A percentile compares a stretch with the other conserved stretches of the same genome.
These are phyloP conservation scores for Columbina picui DNA, from an alignment of 2,113 vertebrate species.

Conservation along the genomic window DNA sequence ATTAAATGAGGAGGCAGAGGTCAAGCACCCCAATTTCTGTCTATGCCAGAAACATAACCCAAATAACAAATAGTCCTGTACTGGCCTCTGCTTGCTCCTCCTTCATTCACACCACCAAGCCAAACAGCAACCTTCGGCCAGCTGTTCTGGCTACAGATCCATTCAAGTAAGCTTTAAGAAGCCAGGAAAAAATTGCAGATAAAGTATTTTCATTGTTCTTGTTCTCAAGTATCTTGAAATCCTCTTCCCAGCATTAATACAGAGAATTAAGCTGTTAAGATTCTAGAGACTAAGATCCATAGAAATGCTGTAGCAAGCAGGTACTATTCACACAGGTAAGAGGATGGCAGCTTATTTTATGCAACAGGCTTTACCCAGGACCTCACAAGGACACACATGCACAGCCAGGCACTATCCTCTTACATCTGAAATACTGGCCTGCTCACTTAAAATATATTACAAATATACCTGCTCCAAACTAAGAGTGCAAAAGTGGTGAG, in stretches of 20 bases:
- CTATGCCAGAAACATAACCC: background rate
- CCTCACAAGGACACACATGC: background rate
- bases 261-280: slow-evolving; percentile 1
- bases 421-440: background rate
- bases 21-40: background rate
- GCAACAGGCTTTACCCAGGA: background rate
- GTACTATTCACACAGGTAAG: background rate
- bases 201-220: background rate
- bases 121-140: background rate
- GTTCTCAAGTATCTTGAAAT: slow-evolving; percentile 2
- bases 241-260: background rate
- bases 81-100: background rate
- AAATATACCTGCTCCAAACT: background rate
- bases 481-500: background rate
- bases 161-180: background rate
- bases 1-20: background rate
- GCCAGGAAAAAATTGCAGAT: background rate
- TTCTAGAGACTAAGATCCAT: background rate
- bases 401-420: background rate
- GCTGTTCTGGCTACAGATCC: background rate
- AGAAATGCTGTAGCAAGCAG: background rate
- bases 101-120: background rate
- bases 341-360: background rate
- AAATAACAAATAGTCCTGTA: background rate
- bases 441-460: background rate